phyloP scores from a whole-genome alignment of 2,113 vertebrate genomes.

The Eulacestoma nigropectus region DNA sequence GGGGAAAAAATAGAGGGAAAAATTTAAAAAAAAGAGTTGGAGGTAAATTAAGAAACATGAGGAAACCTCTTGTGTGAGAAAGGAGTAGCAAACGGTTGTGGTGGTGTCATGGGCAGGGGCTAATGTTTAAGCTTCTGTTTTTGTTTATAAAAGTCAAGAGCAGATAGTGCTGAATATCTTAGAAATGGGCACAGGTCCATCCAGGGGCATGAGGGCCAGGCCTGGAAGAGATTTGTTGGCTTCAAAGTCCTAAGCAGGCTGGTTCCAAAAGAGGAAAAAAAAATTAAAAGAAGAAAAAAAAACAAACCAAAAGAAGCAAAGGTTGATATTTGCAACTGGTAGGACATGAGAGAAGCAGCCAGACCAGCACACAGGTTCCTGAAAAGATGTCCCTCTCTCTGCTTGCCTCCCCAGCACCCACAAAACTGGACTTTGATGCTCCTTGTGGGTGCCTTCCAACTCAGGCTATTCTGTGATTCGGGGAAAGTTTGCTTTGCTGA shows the following conservation, averaged over 20 bases:
- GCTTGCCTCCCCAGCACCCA: background rate
- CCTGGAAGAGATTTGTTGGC: background rate
- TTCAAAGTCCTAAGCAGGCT: background rate
- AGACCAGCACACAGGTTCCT: background rate
- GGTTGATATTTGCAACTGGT: background rate
- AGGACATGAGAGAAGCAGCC: background rate
- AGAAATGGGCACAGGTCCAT: background rate
- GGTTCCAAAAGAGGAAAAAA: background rate
- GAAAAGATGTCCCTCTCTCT: background rate
- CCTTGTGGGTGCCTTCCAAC: background rate
- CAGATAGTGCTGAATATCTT: background rate
- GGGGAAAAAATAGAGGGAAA: background rate
- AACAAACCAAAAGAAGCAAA: background rate
- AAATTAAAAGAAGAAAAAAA: rapidly evolving
- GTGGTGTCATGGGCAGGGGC: background rate
- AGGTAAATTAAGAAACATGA: background rate
- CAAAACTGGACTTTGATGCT: background rate
- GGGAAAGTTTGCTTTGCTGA: background rate
- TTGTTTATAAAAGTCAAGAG: background rate
- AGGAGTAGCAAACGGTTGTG: background rate
- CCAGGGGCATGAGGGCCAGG: background rate
- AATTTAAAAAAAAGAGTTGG: background rate
- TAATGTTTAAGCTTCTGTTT: slow-evolving; percentile 21
- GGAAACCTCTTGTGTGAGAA: background rate
- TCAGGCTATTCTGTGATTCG: background rate